Evolutionary conservation across 2,888 invertebrate genomes (phyloP).

Genomic region (Pachycephus smyrnensis): DNA sequence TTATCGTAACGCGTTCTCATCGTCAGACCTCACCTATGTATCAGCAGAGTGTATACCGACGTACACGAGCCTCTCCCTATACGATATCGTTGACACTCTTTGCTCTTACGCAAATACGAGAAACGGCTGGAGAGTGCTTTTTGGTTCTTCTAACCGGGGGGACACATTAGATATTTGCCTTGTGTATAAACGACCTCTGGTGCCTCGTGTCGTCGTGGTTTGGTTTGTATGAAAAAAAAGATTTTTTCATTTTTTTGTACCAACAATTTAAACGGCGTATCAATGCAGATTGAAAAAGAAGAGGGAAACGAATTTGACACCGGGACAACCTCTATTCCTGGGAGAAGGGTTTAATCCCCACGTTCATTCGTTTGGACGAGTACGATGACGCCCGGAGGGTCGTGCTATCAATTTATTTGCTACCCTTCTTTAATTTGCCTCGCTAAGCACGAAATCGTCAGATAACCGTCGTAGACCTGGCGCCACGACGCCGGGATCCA

Average conservation of each 20-base stretch:
- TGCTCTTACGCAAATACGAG: constrained; percentile 55
- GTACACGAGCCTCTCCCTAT: constrained; percentile 47
- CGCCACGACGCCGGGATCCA: background rate
- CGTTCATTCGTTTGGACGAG: background rate
- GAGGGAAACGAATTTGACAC: background rate
- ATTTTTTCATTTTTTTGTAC: background rate
- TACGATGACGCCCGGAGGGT: background rate
- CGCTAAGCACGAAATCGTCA: constrained; percentile 48
- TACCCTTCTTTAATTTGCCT: constrained; percentile 27
- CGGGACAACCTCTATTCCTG: background rate
- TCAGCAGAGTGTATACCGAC: constrained; percentile 24
- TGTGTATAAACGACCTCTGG: background rate
- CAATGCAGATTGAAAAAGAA: background rate
- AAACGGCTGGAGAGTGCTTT: constrained; percentile 44
- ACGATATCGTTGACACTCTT: constrained; percentile 48
- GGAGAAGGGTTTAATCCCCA: background rate
- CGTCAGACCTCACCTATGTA: background rate
- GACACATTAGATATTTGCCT: background rate
- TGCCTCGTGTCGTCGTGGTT: background rate
- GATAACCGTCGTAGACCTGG: constrained; percentile 36
- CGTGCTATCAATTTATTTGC: background rate
- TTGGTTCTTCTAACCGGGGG: background rate
- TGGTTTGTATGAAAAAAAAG: background rate
- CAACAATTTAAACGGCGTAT: background rate
- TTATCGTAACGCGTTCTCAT: constrained; percentile 53